These are phyloP conservation scores for Anhinga rufa DNA, from an alignment of 2,113 vertebrate genomes.

Conservation along the genomic window DNA sequence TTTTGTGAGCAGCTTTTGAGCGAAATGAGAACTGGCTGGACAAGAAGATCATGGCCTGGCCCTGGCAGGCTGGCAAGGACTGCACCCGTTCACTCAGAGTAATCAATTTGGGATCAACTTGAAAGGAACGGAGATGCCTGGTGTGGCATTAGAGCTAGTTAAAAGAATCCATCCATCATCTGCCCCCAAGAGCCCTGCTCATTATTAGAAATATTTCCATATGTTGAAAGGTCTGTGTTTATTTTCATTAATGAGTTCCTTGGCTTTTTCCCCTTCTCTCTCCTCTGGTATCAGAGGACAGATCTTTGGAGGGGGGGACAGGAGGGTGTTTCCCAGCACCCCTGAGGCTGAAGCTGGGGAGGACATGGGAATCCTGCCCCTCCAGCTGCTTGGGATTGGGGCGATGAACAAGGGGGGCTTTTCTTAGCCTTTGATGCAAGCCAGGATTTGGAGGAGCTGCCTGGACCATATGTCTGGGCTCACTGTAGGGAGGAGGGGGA, in stretches of 20 bases:
- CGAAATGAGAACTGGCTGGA: neutral
- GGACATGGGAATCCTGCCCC: neutral
- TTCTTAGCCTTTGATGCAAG: neutral
- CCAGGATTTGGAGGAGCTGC: neutral
- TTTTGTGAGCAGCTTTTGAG: neutral
- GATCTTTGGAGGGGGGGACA: neutral
- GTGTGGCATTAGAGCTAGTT: neutral
- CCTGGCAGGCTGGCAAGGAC: neutral
- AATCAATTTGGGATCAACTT: neutral
- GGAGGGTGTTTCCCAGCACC: fast-evolving
- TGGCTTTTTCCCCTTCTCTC: neutral
- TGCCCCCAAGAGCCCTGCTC: neutral
- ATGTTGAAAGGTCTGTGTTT: neutral
- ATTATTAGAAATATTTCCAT: neutral
- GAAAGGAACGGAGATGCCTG: neutral
- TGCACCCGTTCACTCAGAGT: neutral
- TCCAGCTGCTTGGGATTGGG: neutral
- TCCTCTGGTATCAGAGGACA: neutral
- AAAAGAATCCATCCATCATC: neutral
- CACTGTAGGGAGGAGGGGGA: neutral
- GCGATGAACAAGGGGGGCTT: neutral
- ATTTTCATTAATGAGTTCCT: neutral
- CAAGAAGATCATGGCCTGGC: neutral
- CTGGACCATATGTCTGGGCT: neutral
- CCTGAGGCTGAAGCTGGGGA: neutral